Percentiles rank a stretch among this genome's conserved stretches.
Conservation (phyloP, 2,113 vertebrate species). For the Ceratotherium simum region DNA sequence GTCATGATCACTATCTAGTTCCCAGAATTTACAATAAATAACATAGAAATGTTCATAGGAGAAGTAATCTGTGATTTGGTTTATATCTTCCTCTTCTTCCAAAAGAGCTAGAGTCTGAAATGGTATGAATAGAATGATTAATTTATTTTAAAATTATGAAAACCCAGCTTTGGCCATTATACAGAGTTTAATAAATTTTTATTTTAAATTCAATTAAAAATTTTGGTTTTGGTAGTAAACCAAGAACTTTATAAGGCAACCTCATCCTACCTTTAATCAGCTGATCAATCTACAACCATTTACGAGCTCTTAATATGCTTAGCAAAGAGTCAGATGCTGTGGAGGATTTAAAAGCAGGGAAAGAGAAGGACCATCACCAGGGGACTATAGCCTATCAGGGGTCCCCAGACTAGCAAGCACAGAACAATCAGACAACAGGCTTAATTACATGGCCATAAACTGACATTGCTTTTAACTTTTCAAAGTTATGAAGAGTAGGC, state of each 20-base stretch:
- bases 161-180: background rate
- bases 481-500: background rate
- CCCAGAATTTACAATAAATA: conserved; percentile 99
- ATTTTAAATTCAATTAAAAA: conserved; percentile 55
- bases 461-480: conserved; percentile 37
- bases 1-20: conserved; percentile 98
- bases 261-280: conserved; percentile 28
- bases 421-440: background rate
- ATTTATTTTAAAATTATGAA: conserved; percentile 68
- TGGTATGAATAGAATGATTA: conserved; percentile 69
- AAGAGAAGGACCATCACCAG: background rate
- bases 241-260: conserved; percentile 1
- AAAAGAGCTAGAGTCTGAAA: conserved; percentile 95
- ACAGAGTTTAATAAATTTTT: conserved; percentile 20
- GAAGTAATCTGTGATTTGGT: conserved; percentile 99
- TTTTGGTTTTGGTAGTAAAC: conserved; percentile 41
- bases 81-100: conserved; percentile 99
- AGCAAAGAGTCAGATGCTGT: background rate
- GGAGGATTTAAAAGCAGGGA: background rate
- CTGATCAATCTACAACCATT: background rate
- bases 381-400: background rate
- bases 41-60: conserved; percentile 99
- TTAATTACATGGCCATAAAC: background rate
- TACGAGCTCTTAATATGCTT: background rate
- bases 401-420: background rate